Evolutionary conservation across 2,797 vertebrate species (phyloP).

Genomic region (Leptatherina wallacei): DNA sequence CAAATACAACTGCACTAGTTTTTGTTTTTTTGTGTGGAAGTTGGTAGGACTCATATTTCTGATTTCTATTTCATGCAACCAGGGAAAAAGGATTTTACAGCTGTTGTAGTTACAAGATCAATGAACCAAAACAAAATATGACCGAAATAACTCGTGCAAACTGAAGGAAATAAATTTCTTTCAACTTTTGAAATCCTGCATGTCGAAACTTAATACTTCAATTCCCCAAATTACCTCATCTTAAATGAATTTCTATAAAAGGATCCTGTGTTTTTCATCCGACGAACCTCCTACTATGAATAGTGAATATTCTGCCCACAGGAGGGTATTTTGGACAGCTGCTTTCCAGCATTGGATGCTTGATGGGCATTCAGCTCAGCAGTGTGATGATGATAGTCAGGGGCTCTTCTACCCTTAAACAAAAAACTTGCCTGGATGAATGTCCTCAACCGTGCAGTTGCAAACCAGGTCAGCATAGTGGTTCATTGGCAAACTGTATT

Average conservation of each 20-base stretch:
- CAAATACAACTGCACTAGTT: not conserved
- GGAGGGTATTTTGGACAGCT: too few relatives aligned
- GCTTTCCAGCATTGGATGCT: not conserved
- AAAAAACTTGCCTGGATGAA: not conserved
- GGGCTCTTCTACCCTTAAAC: not conserved
- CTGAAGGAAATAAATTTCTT: slow-evolving; percentile 1
- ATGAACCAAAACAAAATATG: slow-evolving; percentile 34
- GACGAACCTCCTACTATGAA: not conserved
- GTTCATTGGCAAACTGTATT: too few relatives aligned
- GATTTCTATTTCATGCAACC: slow-evolving; percentile 33
- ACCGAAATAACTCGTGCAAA: slow-evolving; percentile 37
- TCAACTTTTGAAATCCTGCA: not conserved
- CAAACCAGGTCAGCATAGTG: too few relatives aligned
- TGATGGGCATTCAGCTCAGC: not conserved
- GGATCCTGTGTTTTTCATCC: not conserved
- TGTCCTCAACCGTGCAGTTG: not conserved
- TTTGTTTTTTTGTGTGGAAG: slow-evolving; percentile 36
- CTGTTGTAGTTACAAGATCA: slow-evolving; percentile 18
- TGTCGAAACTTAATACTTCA: not conserved
- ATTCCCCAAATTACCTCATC: too few relatives aligned
- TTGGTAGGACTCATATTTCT: not conserved
- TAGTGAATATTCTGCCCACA: not conserved
- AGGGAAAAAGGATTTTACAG: slow-evolving; percentile 31
- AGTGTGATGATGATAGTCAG: not conserved
- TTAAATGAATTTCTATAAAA: too few relatives aligned